Conservation (phyloP, 2,113 vertebrate genomes). For the Anguilla japonica region DNA sequence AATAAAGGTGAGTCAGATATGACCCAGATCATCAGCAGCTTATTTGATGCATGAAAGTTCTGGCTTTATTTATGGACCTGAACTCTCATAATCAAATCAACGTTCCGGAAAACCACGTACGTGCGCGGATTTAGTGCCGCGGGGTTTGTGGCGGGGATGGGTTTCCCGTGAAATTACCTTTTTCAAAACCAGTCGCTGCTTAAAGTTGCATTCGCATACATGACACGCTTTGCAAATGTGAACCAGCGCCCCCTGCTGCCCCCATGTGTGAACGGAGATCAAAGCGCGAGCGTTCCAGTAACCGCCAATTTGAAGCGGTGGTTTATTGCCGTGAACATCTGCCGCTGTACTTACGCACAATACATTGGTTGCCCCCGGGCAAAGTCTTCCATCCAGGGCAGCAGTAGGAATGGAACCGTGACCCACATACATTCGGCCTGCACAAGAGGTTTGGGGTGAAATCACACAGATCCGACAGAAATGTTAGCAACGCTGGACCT, state of each 20-base stretch:
- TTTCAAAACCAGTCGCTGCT: background rate
- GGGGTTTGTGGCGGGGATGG: background rate
- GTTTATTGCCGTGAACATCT: constrained; percentile 30
- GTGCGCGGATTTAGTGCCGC: background rate
- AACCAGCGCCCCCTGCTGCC: constrained; percentile 5
- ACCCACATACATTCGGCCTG: constrained; percentile 80
- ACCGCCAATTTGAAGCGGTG: background rate
- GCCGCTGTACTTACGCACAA: constrained; percentile 72
- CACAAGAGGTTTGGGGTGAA: constrained; percentile 22
- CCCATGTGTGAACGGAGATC: background rate
- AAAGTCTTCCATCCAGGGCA: constrained; percentile 77
- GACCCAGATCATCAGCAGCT: background rate
- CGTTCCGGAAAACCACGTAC: background rate
- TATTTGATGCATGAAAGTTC: background rate
- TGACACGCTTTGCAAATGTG: background rate
- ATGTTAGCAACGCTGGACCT: background rate
- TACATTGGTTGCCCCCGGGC: constrained; percentile 75
- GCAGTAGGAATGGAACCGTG: constrained; percentile 74
- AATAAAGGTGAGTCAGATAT: background rate
- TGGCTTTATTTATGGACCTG: background rate
- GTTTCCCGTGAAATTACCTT: background rate
- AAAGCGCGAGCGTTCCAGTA: background rate
- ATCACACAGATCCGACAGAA: background rate
- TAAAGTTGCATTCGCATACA: background rate
- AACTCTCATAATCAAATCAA: background rate